phyloP scores from a whole-genome alignment of 2,797 vertebrate species.

The Acipenser ruthenus region DNA sequence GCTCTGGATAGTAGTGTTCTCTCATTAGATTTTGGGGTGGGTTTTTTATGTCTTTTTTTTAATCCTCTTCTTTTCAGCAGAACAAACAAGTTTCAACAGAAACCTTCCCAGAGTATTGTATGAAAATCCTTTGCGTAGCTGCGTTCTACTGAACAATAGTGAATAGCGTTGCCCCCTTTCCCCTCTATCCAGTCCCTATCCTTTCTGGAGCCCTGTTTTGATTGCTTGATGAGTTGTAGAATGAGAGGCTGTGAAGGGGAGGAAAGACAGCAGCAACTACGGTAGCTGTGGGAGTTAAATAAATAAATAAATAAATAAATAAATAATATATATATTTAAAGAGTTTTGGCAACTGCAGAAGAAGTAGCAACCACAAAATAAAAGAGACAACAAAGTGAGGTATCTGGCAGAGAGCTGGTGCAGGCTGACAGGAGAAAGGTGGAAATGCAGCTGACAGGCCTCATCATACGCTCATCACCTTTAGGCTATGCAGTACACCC shows the following conservation, averaged over 20 bases:
- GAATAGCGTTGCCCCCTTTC: background rate
- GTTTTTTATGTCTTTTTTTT: too few species aligned
- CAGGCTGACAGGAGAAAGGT: constrained; percentile 44
- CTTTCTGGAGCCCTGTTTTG: constrained; percentile 8
- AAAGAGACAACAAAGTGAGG: constrained; percentile 8
- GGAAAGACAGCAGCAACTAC: background rate
- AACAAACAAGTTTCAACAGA: constrained; percentile 2
- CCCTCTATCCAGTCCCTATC: background rate
- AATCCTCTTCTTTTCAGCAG: too few species aligned
- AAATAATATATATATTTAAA: constrained; percentile 27
- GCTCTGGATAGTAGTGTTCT: too few species aligned
- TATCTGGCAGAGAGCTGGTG: constrained; percentile 32
- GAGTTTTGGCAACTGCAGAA: constrained; percentile 35
- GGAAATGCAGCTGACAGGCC: constrained; percentile 56
- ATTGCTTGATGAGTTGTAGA: constrained; percentile 8
- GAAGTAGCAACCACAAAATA: constrained; percentile 20
- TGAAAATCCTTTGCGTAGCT: constrained; percentile 15
- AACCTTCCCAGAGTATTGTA: constrained; percentile 7
- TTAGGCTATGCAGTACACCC: constrained; percentile 57
- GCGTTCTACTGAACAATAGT: constrained; percentile 12
- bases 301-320: too few species aligned
- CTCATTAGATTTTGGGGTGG: too few species aligned
- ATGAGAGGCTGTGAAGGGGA: background rate
- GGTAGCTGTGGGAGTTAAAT: background rate
- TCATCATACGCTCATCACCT: constrained; percentile 68